Evolutionary conservation across 2,888 invertebrate genomes (phyloP).

Genomic region (Rhimphoctona megacephalus): DNA sequence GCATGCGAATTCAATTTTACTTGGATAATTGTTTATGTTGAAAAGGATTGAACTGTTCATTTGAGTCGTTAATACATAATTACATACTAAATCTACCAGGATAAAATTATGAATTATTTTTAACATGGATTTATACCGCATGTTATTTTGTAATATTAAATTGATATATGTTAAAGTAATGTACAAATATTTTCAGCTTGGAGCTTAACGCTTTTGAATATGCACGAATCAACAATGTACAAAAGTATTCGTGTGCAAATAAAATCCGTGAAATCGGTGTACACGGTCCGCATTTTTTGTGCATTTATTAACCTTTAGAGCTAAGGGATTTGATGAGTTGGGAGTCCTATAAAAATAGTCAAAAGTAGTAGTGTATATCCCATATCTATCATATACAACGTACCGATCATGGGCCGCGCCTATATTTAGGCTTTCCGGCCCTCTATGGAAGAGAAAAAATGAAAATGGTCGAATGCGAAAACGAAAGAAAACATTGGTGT

Average conservation of each 20-base stretch:
- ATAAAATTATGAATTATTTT: not conserved
- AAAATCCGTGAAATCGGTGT: not conserved
- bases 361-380: no score
- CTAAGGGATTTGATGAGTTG: no score
- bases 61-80: not conserved
- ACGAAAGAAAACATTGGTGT: conserved; percentile 9
- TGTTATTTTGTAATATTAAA: not conserved
- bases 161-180: not conserved
- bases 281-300: conserved; percentile 12
- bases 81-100: not conserved
- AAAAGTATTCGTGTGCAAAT: not conserved
- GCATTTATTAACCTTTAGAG: conserved; percentile 35
- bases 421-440: no score
- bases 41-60: not conserved
- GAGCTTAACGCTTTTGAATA: not conserved
- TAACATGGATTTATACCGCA: not conserved
- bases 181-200: not conserved
- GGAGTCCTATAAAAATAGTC: no score
- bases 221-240: not conserved
- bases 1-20: not conserved
- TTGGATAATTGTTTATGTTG: not conserved
- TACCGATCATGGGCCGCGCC: no score
- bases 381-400: no score
- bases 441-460: conserved; percentile 31
- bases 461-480: conserved; percentile 26